Base-by-base conservation (phyloP, 2,113 vertebrate genomes). In the Hippocampus guttulatus region DNA sequence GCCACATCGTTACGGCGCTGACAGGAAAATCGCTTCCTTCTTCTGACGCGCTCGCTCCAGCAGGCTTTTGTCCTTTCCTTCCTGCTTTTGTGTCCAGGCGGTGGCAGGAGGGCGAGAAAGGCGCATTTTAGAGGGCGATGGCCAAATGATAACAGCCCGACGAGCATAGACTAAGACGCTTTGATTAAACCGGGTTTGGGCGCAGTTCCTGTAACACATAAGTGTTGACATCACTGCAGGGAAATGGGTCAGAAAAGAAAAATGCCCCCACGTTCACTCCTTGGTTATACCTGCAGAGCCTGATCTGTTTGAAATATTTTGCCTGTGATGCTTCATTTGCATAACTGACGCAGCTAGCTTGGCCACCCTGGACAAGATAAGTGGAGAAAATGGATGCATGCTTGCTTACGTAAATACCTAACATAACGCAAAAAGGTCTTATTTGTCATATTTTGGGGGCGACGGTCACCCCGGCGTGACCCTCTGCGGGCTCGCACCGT, bases 81-180 rank as follows among this genome's bases (percentile, higher is more conserved):
- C 90, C 90, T 85, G 85, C 78, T 82, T 90, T 89, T 91, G 90
- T 89, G 83, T 89, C 73, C 79, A 74, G 74, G 16, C 30, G 64
- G 51, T 69, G 64, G 70, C 23, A 66, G 52, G 64, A 40, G 41
- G 20, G 75, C 14, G 25, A 68, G 52, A 64, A 30, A 38, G 20
- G 75, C 33, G 18, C 18, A 68, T 20, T 6, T 15, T 60, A 64
- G 64, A 70, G 75, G 68, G 69, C 52, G 76, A 85, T 81, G 78
- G 69, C 73, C 66, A 40, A 77, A 75, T 75, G 81, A 89, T 87
- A 82, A 82, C 73, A 58, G 78, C 66, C 51, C 45, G 70, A 84
- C 67, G 67, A 73, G 73, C 57, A 69, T 63, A 76, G 81, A 81
- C 69, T 78, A 88, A 84, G 82, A 80, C 84, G 76, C 80, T 84